Percentiles rank a stretch among this genome's conserved stretches.
phyloP scores from a whole-genome alignment of 2,888 invertebrate genomes.

The Leptinotarsa rubiginosa region DNA sequence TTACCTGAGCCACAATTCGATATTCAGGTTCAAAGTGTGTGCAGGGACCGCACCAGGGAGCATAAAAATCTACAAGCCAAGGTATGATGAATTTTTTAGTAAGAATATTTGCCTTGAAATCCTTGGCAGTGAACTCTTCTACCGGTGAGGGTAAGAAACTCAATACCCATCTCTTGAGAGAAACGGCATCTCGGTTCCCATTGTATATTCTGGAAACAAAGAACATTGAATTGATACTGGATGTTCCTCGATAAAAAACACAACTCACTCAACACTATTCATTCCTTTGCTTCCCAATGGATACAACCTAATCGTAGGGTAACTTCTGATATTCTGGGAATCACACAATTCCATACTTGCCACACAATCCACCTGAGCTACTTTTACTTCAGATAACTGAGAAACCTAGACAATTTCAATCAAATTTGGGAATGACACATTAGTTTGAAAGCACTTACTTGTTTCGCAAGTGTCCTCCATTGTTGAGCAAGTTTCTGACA shows the following conservation, averaged over 20 bases:
- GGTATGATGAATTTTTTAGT: constrained; percentile 62
- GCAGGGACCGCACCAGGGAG: constrained; percentile 77
- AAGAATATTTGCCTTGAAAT: constrained; percentile 68
- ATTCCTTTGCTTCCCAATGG: constrained; percentile 70
- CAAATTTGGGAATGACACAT: constrained; percentile 29
- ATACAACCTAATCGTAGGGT: constrained; percentile 78
- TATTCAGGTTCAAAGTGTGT: constrained; percentile 77
- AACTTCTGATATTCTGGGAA: constrained; percentile 72
- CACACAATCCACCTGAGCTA: constrained; percentile 78
- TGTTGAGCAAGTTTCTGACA: constrained; percentile 78
- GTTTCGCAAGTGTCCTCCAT: constrained; percentile 75
- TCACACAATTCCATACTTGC: constrained; percentile 70
- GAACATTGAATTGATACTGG: neutral
- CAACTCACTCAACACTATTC: constrained; percentile 68
- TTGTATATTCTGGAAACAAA: constrained; percentile 68
- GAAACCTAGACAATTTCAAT: constrained; percentile 60
- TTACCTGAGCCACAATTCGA: constrained; percentile 69
- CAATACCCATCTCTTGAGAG: constrained; percentile 74
- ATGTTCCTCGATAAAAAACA: neutral
- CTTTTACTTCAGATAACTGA: constrained; percentile 67
- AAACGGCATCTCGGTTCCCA: constrained; percentile 73
- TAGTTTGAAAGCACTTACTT: constrained; percentile 55
- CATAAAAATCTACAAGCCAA: constrained; percentile 77
- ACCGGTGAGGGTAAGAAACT: constrained; percentile 73
- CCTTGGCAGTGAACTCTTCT: constrained; percentile 64